These are phyloP conservation scores for Patiria pectinifera DNA, from an alignment of 53 echinoderm and acorn worm genomes.

Conservation along the genomic window DNA sequence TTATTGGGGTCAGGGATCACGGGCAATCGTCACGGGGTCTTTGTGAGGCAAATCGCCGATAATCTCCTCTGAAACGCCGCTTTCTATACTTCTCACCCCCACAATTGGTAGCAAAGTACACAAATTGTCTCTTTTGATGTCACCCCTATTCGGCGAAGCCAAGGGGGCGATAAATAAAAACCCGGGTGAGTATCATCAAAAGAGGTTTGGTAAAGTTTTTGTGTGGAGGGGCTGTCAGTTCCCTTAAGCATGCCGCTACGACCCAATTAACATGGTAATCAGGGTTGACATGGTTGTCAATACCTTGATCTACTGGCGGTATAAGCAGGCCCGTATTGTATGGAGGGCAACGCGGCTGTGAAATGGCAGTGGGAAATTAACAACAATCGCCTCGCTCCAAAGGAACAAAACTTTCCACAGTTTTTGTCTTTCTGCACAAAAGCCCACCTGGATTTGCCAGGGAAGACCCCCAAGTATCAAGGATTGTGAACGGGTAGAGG, in stretches of 20 bases:
- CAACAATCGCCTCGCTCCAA: conserved; percentile 11
- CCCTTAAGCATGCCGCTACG: conserved; percentile 33
- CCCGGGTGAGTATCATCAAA: conserved; percentile 19
- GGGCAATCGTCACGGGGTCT: conserved; percentile 6
- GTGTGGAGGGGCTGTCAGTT: neutral
- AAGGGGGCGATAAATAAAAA: conserved; percentile 6
- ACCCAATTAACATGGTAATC: conserved; percentile 66
- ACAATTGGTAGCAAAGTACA: conserved; percentile 57
- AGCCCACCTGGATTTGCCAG: conserved; percentile 53
- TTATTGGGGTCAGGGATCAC: conserved; percentile 30
- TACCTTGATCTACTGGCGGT: neutral
- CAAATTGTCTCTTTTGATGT: conserved; percentile 53
- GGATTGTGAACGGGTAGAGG: neutral
- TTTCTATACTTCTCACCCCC: conserved; percentile 55
- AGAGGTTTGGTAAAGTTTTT: neutral
- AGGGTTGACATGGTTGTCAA: conserved; percentile 40
- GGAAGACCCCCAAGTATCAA: conserved; percentile 55
- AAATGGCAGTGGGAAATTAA: conserved; percentile 15
- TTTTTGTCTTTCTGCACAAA: conserved; percentile 44
- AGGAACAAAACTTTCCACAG: conserved; percentile 32
- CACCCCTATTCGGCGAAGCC: conserved; percentile 11
- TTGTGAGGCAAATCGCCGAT: conserved; percentile 52
- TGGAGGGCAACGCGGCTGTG: neutral
- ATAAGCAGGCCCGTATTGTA: neutral
- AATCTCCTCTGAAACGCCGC: conserved; percentile 51